phyloP scores from a whole-genome alignment of 2,113 vertebrate species.

The Eudyptes chrysolophus region DNA sequence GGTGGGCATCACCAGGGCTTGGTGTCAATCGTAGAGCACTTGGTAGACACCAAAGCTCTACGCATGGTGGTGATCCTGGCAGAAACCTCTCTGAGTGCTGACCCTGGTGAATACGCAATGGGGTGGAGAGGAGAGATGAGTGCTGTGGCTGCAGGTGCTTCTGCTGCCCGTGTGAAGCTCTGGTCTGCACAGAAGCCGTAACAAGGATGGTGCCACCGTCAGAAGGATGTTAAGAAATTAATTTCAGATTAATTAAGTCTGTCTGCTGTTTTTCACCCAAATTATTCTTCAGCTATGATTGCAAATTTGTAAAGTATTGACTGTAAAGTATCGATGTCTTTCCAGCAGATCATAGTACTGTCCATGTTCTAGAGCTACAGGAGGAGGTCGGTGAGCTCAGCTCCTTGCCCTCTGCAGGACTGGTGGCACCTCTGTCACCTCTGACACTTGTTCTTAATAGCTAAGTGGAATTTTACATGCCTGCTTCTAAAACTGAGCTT shows the following conservation, averaged over 20 bases:
- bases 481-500: background rate
- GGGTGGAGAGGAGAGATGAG: background rate
- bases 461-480: background rate
- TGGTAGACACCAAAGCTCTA: background rate
- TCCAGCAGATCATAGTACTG: background rate
- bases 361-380: background rate
- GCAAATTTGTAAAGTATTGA: background rate
- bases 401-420: background rate
- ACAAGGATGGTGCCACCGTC: background rate
- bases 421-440: background rate
- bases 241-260: background rate
- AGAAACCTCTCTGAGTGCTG: background rate
- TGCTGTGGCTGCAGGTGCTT: background rate
- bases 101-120: rapidly evolving
- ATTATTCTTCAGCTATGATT: background rate
- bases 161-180: background rate
- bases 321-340: background rate
- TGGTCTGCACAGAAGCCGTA: background rate
- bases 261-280: background rate
- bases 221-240: background rate
- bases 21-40: background rate
- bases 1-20: background rate
- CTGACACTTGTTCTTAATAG: background rate
- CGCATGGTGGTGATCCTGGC: background rate
- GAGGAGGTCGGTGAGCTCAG: background rate